Base-by-base conservation (phyloP, 2,888 invertebrate genomes). In the Mimas tiliae region DNA sequence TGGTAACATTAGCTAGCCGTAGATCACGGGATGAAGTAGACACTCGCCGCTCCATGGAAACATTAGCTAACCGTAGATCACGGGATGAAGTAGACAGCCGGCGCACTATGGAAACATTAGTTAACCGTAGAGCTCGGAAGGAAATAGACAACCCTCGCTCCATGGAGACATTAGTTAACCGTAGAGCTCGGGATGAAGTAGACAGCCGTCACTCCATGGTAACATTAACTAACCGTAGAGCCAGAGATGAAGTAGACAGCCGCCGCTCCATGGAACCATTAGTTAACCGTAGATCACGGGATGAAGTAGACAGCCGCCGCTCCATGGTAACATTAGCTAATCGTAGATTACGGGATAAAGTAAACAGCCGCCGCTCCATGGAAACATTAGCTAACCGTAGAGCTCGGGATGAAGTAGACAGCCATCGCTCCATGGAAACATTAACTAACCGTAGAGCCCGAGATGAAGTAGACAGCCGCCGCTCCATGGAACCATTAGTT, bases 401-500 rank as follows among this genome's bases (percentile, higher is more conserved):
- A 2, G 1, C 55, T 16, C n/a, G 55, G 8, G 16, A 55, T 9
- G 55, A 55, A 19, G 11, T 55, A 11, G 16, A 38, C 16, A 55
- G 55, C 16, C 55, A 34, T 6, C 55, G 16, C 11, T 16, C 55
- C 9, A 19, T 55, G 34, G 55, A 55, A 16, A 16, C 38, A 0
- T 53, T 53, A 53, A 34, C n/a, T 53, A 16, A 8, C 53, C 53
- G 34, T 1, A 14, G 34, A 1, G 1, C 34, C 4, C 7, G 55
- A n/a, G 34, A 69, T 63, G 78, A 73, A 55, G 75, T 76, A 67
- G 72, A 74, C 52, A 77, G 74, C 21, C 79, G 76, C 0, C 52
- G 14, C 52, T 27, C 27, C 4, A 27, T 52, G 52, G 52, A 52
- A 27, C 27, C 27, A 27, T 52, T 52, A 52, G 52, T 14, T 27